Percentiles rank a stretch among this genome's conserved stretches.
These are phyloP conservation scores for Chaitophorus viminalis DNA, from an alignment of 2,888 invertebrate species.

Conservation along the genomic window DNA sequence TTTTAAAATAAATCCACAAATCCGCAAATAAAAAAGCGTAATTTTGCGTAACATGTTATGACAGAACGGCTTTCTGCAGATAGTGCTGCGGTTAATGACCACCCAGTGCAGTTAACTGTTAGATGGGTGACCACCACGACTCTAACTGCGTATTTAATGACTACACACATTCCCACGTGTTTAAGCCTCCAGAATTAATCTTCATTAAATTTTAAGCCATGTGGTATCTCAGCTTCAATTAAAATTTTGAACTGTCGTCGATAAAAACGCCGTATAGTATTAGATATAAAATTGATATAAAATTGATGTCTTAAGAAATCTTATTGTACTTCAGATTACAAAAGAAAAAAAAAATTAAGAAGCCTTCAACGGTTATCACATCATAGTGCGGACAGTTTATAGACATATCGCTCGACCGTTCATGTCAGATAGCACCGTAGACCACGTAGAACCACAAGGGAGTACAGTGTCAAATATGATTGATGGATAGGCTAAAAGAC, in stretches of 20 bases:
- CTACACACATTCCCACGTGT: no score
- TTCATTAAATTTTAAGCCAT: background rate
- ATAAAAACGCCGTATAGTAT: background rate
- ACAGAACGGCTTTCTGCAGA: no score
- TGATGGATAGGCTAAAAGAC: conserved; percentile 29
- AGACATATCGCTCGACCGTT: background rate
- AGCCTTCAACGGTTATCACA: background rate
- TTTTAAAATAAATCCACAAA: no score
- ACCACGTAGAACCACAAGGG: background rate
- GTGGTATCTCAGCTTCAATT: background rate
- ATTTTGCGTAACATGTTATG: no score
- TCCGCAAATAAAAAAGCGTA: no score
- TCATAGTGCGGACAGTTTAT: background rate
- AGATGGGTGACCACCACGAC: no score
- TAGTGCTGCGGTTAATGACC: no score
- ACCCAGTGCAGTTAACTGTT: no score
- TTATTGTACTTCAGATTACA: background rate
- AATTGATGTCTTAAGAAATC: background rate
- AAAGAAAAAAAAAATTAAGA: background rate
- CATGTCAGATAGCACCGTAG: background rate
- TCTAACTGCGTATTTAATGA: no score
- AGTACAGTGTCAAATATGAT: conserved; percentile 31
- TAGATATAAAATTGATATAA: background rate
- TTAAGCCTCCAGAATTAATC: no score
- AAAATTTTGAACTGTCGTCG: background rate